A percentile compares a stretch with the other conserved stretches of the same genome.
phyloP scores from a whole-genome alignment of 2,797 vertebrate species.

The Xyrichtys novacula region DNA sequence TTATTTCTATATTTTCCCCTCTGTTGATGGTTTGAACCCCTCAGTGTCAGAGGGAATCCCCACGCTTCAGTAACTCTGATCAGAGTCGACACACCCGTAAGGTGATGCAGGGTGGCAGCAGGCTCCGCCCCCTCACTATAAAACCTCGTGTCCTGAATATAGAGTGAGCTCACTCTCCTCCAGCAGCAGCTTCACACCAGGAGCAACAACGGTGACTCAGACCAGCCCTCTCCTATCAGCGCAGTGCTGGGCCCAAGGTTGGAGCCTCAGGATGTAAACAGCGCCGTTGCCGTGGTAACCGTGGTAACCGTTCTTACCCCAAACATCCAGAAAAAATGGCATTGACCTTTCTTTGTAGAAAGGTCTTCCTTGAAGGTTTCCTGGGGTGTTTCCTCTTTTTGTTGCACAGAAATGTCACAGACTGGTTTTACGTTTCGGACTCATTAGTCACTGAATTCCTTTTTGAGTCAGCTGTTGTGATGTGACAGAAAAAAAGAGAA shows the following conservation, averaged over 20 bases:
- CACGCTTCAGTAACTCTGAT: too few relatives aligned
- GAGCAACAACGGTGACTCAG: neutral
- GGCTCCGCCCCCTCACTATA: constrained; percentile 13
- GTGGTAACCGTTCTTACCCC: neutral
- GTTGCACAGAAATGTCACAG: too few relatives aligned
- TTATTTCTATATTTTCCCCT: too few relatives aligned
- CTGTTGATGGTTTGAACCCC: too few relatives aligned
- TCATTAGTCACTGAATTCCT: too few relatives aligned
- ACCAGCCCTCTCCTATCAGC: neutral
- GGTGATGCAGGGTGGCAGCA: neutral
- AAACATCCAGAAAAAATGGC: too few relatives aligned
- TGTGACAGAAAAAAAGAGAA: too few relatives aligned
- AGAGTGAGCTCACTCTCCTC: neutral
- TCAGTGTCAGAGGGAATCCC: accelerated
- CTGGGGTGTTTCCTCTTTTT: too few relatives aligned
- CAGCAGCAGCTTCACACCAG: neutral
- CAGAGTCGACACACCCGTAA: accelerated
- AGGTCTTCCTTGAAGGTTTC: too few relatives aligned
- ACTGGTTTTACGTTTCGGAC: too few relatives aligned
- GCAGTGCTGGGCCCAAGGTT: neutral
- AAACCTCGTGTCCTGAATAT: constrained; percentile 11
- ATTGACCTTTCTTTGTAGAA: too few relatives aligned
- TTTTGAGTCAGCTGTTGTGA: too few relatives aligned
- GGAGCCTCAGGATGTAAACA: neutral
- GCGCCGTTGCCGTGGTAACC: neutral